Conservation (phyloP, 2,797 vertebrate genomes). For the Xenopus petersii region DNA sequence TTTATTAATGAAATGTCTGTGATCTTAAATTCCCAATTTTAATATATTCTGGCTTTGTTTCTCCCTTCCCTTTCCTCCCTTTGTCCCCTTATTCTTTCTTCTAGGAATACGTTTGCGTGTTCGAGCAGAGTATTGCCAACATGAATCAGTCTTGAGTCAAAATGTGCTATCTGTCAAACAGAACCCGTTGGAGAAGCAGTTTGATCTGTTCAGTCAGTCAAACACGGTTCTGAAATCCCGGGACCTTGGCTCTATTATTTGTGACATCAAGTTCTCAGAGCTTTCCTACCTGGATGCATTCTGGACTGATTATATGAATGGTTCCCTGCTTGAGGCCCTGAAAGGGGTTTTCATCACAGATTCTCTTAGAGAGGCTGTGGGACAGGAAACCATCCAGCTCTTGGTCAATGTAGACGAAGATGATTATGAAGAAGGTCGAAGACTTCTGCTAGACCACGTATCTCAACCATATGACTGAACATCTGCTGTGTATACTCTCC, state of each 20-base stretch:
- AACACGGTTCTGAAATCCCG: constrained; percentile 78
- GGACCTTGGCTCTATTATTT: constrained; percentile 86
- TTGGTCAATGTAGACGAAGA: constrained; percentile 91
- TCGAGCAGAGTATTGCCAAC: constrained; percentile 85
- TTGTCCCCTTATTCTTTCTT: constrained; percentile 28
- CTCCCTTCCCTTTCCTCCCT: constrained; percentile 26
- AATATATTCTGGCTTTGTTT: constrained; percentile 14
- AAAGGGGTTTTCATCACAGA: constrained; percentile 90
- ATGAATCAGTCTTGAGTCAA: constrained; percentile 78
- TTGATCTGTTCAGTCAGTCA: constrained; percentile 85
- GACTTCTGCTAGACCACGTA: constrained; percentile 63
- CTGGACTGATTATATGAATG: constrained; percentile 89
- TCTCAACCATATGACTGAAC: constrained; percentile 25
- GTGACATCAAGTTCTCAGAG: constrained; percentile 91
- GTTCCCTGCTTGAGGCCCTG: constrained; percentile 83
- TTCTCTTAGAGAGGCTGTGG: constrained; percentile 81
- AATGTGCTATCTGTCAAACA: constrained; percentile 81
- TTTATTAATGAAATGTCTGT: neutral
- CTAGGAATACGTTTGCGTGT: constrained; percentile 77
- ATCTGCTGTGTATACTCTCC: neutral
- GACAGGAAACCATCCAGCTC: constrained; percentile 80
- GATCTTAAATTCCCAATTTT: neutral
- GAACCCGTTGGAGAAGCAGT: constrained; percentile 81
- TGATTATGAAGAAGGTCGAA: constrained; percentile 83
- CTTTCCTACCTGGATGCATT: constrained; percentile 88